phyloP scores from a whole-genome alignment of 2,888 invertebrate genomes.

The Blastobasis adustella region DNA sequence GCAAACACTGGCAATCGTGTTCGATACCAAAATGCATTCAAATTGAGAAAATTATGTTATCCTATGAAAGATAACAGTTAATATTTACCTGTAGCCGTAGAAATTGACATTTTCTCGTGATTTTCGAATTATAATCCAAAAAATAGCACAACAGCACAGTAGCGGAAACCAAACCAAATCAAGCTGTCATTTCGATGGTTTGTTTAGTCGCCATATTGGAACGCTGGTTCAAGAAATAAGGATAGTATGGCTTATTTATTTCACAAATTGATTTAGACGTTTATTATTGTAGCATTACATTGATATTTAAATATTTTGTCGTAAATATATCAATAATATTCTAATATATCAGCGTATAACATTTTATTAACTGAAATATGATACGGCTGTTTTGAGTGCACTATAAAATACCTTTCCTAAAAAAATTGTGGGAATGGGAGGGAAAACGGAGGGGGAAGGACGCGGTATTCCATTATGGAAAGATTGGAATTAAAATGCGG shows the following conservation, averaged over 20 bases:
- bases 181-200: slow-evolving; percentile 68
- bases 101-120: slow-evolving; percentile 65
- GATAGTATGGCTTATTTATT: slow-evolving; percentile 1
- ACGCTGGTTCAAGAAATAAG: slow-evolving; percentile 15
- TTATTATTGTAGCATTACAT: no score
- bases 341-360: no score
- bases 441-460: slow-evolving; percentile 55
- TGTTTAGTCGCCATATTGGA: slow-evolving; percentile 44
- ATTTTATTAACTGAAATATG: no score
- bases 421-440: slow-evolving; percentile 55
- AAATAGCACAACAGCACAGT: slow-evolving; percentile 73
- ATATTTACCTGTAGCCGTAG: slow-evolving; percentile 67
- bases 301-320: no score
- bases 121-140: slow-evolving; percentile 61
- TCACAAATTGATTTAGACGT: no score
- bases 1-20: slow-evolving; percentile 62
- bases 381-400: slow-evolving; percentile 8
- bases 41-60: slow-evolving; percentile 22
- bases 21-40: slow-evolving; percentile 42
- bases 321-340: no score
- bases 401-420: slow-evolving; percentile 45
- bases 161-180: slow-evolving; percentile 75
- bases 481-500: slow-evolving; percentile 36
- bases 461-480: slow-evolving; percentile 49
- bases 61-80: slow-evolving; percentile 25